Base-by-base conservation (phyloP, 2,888 invertebrate species). In the Heliconius charithonia region DNA sequence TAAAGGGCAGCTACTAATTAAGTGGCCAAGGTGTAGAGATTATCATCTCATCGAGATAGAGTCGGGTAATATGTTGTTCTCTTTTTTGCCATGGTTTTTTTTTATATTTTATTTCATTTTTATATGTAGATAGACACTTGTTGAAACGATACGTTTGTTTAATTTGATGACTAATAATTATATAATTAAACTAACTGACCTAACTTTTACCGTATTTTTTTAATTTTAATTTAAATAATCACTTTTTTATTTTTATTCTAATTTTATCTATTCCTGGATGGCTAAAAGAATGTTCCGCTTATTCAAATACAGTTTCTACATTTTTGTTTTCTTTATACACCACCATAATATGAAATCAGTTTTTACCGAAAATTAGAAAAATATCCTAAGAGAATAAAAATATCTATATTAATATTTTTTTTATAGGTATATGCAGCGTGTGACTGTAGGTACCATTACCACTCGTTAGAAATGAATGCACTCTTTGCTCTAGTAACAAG, bases 1-100 rank as follows among this genome's bases (percentile, higher is more conserved):
- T 59, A 77, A 77, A 77, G 59, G 66, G 66, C 73, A 41, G 56
- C 77, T 37, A 66, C 77, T 77, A 77, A 77, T 73, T 65, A 77
- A 77, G 72, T 73, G 73, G 77, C 63, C 77, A 77, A 77, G 77
- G 77, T 77, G 77, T 73, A 45, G n/a, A 56, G 77, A 77, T 74
- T 77, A 77, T 27, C 73, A 77, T 77, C 77, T 66, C 71, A 73
- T 77, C 72, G 19, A 56, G 66, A 72, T 72, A 77, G 41, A 77
- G 22, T 25, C 56, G 37, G 37, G 72, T 77, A 77, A 77, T 77
- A 72, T 71, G 56, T 77, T 77, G 37, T 56, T n/a, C 45, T 73
- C 59, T 67, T 73, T 73, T 59, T 63, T 59, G 29, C 29, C 29
- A 12, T 12, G 32, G 41, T 4, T 67, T 37, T 69, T 69, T 45